These are phyloP conservation scores for Paradoxurus hermaphroditus DNA, from an alignment of 2,113 vertebrate genomes.

Conservation along the genomic window DNA sequence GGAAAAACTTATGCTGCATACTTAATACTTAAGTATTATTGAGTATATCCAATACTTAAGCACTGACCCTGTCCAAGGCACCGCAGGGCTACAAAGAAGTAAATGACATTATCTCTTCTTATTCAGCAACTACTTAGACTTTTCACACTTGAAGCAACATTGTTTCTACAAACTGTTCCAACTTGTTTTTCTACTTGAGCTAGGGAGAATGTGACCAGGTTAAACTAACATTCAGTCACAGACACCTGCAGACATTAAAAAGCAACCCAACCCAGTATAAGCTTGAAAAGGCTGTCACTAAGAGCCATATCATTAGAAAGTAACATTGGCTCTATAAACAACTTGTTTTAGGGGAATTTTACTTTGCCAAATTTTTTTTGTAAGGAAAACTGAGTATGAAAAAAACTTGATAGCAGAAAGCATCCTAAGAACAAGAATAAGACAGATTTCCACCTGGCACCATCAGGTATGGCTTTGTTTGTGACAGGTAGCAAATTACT, in stretches of 20 bases:
- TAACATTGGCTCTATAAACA: background rate
- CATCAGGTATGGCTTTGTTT: background rate
- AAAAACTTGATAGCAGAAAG: background rate
- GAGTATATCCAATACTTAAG: background rate
- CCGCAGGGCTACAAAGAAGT: background rate
- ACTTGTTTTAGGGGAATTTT: background rate
- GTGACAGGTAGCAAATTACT: background rate
- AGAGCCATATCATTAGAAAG: conserved; percentile 38
- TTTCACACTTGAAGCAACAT: conserved; percentile 58
- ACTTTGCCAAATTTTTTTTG: background rate
- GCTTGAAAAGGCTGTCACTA: background rate
- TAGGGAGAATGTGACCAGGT: conserved; percentile 56
- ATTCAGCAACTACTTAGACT: conserved; percentile 2
- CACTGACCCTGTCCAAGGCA: background rate
- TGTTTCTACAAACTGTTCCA: conserved; percentile 41
- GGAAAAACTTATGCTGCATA: background rate
- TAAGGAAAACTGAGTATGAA: conserved; percentile 10
- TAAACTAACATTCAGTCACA: conserved; percentile 64
- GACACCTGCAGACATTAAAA: conserved; percentile 24
- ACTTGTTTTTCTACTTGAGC: conserved; percentile 53
- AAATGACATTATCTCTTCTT: conserved; percentile 27
- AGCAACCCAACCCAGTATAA: background rate
- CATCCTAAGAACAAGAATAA: background rate
- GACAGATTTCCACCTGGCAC: background rate
- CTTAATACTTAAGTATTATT: background rate